A percentile compares a stretch with the other conserved stretches of the same genome.
Conservation (phyloP, 2,888 invertebrate genomes). For the Drosophila longiperda region DNA sequence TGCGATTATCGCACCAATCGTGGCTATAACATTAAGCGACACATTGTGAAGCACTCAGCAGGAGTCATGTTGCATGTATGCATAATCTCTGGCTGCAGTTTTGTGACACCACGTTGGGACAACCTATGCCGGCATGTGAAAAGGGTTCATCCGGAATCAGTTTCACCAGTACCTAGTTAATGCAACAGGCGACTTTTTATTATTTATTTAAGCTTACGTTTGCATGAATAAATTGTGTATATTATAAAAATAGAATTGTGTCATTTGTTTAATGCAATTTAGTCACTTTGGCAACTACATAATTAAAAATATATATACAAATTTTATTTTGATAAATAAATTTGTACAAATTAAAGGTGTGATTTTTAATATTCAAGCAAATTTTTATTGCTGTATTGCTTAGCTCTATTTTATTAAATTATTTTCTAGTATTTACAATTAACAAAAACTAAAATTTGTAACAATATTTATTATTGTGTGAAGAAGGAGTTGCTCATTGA, state of each 20-base stretch:
- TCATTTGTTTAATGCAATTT: not conserved
- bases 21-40: slow-evolving; percentile 44
- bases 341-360: not conserved
- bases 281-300: not conserved
- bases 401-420: slow-evolving; percentile 1
- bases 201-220: not conserved
- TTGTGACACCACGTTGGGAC: slow-evolving; percentile 44
- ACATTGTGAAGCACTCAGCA: slow-evolving; percentile 34
- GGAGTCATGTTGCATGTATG: slow-evolving; percentile 39
- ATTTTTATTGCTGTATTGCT: not conserved
- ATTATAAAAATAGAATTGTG: not conserved
- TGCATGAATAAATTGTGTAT: not conserved
- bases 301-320: not conserved
- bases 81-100: slow-evolving; percentile 45
- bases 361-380: not conserved
- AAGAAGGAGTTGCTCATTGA: slow-evolving; percentile 71
- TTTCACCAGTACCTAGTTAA: not conserved
- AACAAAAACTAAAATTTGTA: not conserved
- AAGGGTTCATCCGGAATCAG: slow-evolving; percentile 29
- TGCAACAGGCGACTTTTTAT: not conserved
- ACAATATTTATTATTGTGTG: slow-evolving; percentile 65
- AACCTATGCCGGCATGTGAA: slow-evolving; percentile 43
- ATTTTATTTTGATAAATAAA: not conserved
- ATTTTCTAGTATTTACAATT: slow-evolving; percentile 13
- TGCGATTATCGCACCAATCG: slow-evolving; percentile 47